Evolutionary conservation across 2,113 vertebrate genomes (phyloP).

Genomic region (Tylochromis polylepis): DNA sequence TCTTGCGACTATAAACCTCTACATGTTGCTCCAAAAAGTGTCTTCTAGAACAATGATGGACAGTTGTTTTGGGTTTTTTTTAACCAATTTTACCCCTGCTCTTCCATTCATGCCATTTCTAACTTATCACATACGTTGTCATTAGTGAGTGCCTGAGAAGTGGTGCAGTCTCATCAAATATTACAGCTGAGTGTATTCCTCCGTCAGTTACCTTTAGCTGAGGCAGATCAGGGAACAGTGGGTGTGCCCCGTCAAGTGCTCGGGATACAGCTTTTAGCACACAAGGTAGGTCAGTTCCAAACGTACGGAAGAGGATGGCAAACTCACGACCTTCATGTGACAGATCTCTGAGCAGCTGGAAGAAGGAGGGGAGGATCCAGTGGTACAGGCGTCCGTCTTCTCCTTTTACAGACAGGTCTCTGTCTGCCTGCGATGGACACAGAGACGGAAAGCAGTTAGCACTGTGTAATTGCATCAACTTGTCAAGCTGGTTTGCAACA

Average conservation of each 20-base stretch:
- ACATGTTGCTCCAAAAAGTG: not conserved
- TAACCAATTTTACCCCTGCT: not conserved
- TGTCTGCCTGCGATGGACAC: constrained; percentile 48
- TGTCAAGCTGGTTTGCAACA: not conserved
- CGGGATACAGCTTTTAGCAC: constrained; percentile 65
- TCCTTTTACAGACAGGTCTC: constrained; percentile 66
- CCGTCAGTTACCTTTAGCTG: constrained; percentile 62
- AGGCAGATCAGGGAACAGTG: constrained; percentile 77
- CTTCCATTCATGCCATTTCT: not conserved
- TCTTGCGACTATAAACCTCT: not conserved
- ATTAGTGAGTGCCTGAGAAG: not conserved
- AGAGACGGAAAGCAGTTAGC: not conserved
- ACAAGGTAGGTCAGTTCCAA: constrained; percentile 79
- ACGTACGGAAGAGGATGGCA: constrained; percentile 80
- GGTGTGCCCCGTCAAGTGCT: constrained; percentile 78
- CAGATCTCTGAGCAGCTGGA: constrained; percentile 78
- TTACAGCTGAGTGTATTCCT: not conserved
- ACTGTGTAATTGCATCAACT: not conserved
- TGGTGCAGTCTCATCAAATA: not conserved
- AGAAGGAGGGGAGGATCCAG: constrained; percentile 86
- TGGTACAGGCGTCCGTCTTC: constrained; percentile 76
- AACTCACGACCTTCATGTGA: constrained; percentile 69
- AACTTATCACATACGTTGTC: not conserved
- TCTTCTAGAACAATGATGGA: not conserved
- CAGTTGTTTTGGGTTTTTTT: not conserved